Evolutionary conservation across 1,140 invertebrate genomes (phyloP), one percentile per base, ranked within the genome.

Genomic region (Drosophila sp.): DNA sequence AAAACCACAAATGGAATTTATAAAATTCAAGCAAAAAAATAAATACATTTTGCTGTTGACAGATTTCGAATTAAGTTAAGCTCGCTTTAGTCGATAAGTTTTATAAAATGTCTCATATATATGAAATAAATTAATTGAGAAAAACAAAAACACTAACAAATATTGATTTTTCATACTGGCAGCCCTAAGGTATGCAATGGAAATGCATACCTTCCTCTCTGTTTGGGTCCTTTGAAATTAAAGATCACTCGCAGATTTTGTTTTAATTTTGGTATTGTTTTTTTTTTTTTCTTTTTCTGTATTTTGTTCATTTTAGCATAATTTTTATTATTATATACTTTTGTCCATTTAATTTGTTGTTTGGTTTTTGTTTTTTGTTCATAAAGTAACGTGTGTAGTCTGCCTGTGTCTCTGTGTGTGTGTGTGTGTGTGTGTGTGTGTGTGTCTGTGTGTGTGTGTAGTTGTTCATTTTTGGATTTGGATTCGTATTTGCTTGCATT

Each of bases 371-470:
- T 35, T 83, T 79, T 83, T 79, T 86, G 69, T 86, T 86, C 67
- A 87, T 86, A 87, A 86, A 86, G 83, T 86, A 86, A 86, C 84
- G 84, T 86, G 83, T 86, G 83, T 50, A 50, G 44, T 86, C 83
- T 86, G 83, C 72, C 66, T 83, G 63, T 86, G 83, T 86, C 50
- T 70, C 58, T 76, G 60, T 64, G 62, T 72, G 60, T 65, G 55
- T 57, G 65, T 40, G 7, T 63, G 47, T 72, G 54, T 77, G 4
- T 17, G 17, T 17, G 17, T 17, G 17, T 17, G 17, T 17, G 64
- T 75, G 30, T 66, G 30, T 79, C 62, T 68, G 60, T 64, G 60
- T 62, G 44, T 75, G 44, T 79, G 47, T 78, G 27, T 64, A 7
- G 64, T 69, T 76, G 30, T 70, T 23, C 73, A 27, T 60, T 56